phyloP scores from a whole-genome alignment of 2,888 invertebrate genomes.

The Acleris literana region DNA sequence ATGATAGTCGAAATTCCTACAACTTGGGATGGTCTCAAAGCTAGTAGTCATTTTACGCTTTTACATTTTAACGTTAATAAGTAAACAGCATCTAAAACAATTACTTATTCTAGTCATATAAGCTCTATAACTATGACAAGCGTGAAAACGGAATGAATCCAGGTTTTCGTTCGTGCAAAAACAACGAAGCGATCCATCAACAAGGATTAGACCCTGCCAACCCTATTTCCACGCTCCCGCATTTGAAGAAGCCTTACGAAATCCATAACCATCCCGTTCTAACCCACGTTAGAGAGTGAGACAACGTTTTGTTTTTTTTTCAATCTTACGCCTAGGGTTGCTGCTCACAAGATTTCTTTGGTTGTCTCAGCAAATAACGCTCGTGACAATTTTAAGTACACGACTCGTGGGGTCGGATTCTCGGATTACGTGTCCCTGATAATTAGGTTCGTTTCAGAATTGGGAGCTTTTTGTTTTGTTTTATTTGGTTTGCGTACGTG shows the following conservation, averaged over 20 bases:
- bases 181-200: slow-evolving; percentile 66
- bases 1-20: no score
- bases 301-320: slow-evolving; percentile 23
- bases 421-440: slow-evolving; percentile 49
- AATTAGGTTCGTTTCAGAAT: slow-evolving; percentile 49
- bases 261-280: slow-evolving; percentile 16
- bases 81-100: slow-evolving; percentile 1
- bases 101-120: slow-evolving; percentile 18
- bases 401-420: slow-evolving; percentile 43
- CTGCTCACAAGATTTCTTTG: slow-evolving; percentile 47
- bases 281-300: background rate
- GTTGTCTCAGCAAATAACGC: slow-evolving; percentile 50
- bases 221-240: slow-evolving; percentile 24
- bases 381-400: slow-evolving; percentile 52
- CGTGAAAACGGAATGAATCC: slow-evolving; percentile 42
- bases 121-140: slow-evolving; percentile 36
- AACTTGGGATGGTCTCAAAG: no score
- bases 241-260: slow-evolving; percentile 31
- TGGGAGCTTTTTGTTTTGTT: slow-evolving; percentile 35
- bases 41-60: no score
- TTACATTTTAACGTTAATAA: no score
- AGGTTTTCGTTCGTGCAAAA: slow-evolving; percentile 62
- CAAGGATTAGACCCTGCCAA: slow-evolving; percentile 54
- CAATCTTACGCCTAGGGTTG: slow-evolving; percentile 15
- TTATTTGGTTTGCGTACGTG: slow-evolving; percentile 30